Evolutionary conservation across 2,797 vertebrate species (phyloP).

Genomic region (Syndactyla subalaris): DNA sequence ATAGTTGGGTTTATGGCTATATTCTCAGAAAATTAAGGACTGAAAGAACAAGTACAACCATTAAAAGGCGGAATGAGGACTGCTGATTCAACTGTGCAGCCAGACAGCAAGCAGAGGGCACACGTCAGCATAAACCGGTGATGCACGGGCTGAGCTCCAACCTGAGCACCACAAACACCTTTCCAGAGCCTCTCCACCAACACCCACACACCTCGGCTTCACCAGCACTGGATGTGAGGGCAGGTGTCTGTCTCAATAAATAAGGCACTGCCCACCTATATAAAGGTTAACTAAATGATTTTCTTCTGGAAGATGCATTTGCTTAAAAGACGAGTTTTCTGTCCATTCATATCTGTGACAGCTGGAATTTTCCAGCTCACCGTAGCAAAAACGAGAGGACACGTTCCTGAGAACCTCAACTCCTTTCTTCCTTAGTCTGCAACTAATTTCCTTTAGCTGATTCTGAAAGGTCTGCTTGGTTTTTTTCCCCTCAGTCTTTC

Average conservation of each 20-base stretch:
- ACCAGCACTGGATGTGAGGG: background rate
- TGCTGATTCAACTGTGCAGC: background rate
- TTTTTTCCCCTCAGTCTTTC: background rate
- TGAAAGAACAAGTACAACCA: background rate
- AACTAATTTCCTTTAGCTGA: conserved; percentile 50
- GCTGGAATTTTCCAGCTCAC: conserved; percentile 50
- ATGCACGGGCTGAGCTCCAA: background rate
- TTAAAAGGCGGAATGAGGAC: background rate
- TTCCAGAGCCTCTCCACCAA: background rate
- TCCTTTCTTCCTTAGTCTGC: conserved; percentile 24
- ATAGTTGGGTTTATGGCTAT: background rate
- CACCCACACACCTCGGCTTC: rapidly evolving
- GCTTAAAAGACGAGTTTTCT: background rate
- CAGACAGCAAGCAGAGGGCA: background rate
- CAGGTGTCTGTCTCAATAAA: background rate
- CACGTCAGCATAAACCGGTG: rapidly evolving
- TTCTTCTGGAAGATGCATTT: background rate
- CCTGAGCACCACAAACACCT: background rate
- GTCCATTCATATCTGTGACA: background rate
- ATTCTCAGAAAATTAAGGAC: background rate
- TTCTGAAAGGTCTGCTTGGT: conserved; percentile 32
- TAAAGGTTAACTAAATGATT: background rate
- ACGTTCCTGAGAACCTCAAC: conserved; percentile 24
- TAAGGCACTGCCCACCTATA: background rate
- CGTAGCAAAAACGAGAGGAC: background rate